Percentiles rank a stretch among this genome's conserved stretches.
phyloP scores from a whole-genome alignment of 1,140 invertebrate species.

The Neodiprion lecontei region DNA sequence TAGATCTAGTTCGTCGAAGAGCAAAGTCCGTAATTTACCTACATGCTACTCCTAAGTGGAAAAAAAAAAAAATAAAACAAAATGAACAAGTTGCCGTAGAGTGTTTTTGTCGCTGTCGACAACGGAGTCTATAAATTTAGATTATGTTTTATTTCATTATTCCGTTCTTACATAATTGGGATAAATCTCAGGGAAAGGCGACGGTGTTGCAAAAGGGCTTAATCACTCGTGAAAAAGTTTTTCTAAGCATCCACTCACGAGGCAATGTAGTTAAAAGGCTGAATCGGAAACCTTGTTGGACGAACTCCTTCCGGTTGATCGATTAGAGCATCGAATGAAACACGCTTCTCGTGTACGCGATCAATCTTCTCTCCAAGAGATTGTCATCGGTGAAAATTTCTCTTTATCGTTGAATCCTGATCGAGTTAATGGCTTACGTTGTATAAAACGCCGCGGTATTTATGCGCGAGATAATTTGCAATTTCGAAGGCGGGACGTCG shows the following conservation, averaged over 20 bases:
- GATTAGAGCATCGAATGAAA: slow-evolving; percentile 7
- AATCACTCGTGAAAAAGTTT: slow-evolving; percentile 2
- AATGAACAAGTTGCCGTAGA: no score
- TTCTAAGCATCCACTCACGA: not conserved
- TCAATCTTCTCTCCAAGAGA: slow-evolving; percentile 3
- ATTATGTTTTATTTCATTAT: no score
- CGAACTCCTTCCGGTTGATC: slow-evolving; percentile 11
- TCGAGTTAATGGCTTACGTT: slow-evolving; percentile 7
- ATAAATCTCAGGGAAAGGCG: no score
- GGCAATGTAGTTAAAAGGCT: not conserved
- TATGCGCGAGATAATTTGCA: not conserved
- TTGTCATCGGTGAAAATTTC: slow-evolving; percentile 1
- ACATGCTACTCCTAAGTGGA: no score
- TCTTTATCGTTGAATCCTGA: slow-evolving; percentile 8
- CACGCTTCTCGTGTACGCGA: slow-evolving; percentile 9
- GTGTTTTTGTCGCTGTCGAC: no score
- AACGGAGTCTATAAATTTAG: no score
- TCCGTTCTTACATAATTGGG: no score
- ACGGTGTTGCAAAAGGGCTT: not conserved
- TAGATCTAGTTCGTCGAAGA: no score
- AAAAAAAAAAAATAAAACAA: no score
- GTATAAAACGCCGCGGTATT: not conserved
- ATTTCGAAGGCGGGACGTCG: not conserved
- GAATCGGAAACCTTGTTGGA: slow-evolving; percentile 3
- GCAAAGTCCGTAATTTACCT: no score